phyloP scores from a whole-genome alignment of 2,113 vertebrate species.

The Sylvietta virens region DNA sequence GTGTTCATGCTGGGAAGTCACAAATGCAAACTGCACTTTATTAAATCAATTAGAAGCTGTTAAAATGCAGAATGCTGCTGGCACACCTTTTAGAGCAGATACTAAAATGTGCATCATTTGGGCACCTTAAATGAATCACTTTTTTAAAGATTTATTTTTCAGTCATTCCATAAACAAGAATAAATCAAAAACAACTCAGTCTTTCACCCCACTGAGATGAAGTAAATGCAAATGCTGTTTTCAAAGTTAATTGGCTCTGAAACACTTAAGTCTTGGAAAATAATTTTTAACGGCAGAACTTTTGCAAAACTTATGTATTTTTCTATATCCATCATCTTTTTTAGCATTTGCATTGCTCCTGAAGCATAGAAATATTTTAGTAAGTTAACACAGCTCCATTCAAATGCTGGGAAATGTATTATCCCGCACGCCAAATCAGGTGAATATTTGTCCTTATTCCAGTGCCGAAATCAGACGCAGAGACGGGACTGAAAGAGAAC shows the following conservation, averaged over 20 bases:
- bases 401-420: not conserved
- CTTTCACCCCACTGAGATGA: conserved; percentile 35
- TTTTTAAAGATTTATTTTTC: conserved; percentile 14
- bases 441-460: not conserved
- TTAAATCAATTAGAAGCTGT: conserved; percentile 31
- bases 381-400: not conserved
- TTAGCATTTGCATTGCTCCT: not conserved
- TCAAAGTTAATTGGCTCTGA: conserved; percentile 19
- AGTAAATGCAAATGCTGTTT: conserved; percentile 17
- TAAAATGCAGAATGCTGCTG: conserved; percentile 42
- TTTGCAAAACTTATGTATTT: not conserved
- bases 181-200: conserved; percentile 34
- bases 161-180: conserved; percentile 29
- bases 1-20: conserved; percentile 35
- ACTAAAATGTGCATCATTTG: conserved; percentile 28
- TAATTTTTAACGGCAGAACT: conserved; percentile 4
- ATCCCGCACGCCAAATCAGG: not conserved
- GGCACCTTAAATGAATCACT: conserved; percentile 1
- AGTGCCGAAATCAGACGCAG: not conserved
- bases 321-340: not conserved
- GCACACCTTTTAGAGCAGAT: conserved; percentile 31
- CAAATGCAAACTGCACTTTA: conserved; percentile 35
- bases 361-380: not conserved
- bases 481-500: not conserved
- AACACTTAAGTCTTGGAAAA: conserved; percentile 10